Conservation (phyloP, 35 echinoderm and acorn worm genomes). For the Ophiothrix spiculata region DNA sequence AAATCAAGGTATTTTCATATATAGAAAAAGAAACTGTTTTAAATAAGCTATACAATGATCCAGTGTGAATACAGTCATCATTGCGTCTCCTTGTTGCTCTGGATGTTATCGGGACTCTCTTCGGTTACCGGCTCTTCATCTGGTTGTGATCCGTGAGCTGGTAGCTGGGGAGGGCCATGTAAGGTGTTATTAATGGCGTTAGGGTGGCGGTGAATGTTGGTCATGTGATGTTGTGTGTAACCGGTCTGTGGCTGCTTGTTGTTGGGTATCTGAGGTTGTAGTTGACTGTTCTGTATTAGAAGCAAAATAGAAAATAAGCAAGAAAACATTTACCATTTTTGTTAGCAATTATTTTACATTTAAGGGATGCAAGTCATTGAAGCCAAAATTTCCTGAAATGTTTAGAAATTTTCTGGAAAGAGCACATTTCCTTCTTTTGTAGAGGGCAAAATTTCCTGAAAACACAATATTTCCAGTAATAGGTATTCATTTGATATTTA, state of each 20-base stretch:
- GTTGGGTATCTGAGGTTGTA: conserved; percentile 75
- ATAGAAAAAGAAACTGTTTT: background rate
- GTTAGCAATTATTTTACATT: too few relatives aligned
- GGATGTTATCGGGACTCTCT: conserved; percentile 16
- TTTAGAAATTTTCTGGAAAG: too few relatives aligned
- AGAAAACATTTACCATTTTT: background rate
- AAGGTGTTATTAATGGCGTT: conserved; percentile 98
- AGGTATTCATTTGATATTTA: too few relatives aligned
- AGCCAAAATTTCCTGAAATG: too few relatives aligned
- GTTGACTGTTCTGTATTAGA: conserved; percentile 68
- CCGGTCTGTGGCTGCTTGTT: conserved; percentile 57
- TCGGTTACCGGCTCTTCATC: background rate
- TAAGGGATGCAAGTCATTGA: too few relatives aligned
- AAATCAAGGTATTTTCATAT: background rate
- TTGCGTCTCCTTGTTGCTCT: conserved; percentile 37
- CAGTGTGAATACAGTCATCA: background rate
- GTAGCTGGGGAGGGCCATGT: conserved; percentile 53
- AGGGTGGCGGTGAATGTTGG: conserved; percentile 68
- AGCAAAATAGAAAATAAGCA: background rate
- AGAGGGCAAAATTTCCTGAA: too few relatives aligned
- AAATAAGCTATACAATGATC: background rate
- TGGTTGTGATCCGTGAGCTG: conserved; percentile 10
- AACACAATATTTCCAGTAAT: too few relatives aligned
- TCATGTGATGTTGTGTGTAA: conserved; percentile 28
- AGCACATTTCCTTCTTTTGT: too few relatives aligned